Evolutionary conservation across 2,888 invertebrate species (phyloP).

Genomic region (Troides aeacus): DNA sequence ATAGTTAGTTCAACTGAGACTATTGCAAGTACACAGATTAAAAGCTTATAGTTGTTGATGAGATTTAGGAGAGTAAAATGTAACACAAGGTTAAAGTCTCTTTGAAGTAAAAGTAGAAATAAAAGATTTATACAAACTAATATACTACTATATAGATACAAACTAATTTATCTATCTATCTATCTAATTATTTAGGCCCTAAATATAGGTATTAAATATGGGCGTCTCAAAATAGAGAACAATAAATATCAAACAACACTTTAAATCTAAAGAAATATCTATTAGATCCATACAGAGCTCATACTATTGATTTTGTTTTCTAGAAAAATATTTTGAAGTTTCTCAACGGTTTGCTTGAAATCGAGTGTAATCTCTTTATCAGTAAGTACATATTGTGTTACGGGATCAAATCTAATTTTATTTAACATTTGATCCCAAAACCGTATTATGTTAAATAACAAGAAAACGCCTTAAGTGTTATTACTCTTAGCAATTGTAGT

Average conservation of each 20-base stretch:
- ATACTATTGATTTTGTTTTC: background rate
- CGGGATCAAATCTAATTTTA: constrained; percentile 18
- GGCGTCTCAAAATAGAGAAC: background rate
- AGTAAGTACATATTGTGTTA: constrained; percentile 21
- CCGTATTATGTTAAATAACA: background rate
- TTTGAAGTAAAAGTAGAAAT: too few relatives aligned
- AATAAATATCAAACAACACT: background rate
- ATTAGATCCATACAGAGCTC: background rate
- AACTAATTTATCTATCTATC: too few relatives aligned
- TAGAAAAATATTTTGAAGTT: background rate
- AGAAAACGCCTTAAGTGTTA: background rate
- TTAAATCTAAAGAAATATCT: background rate
- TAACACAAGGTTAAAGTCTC: too few relatives aligned
- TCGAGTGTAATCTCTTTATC: constrained; percentile 22
- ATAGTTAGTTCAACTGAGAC: too few relatives aligned
- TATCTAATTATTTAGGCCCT: too few relatives aligned
- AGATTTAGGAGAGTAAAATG: too few relatives aligned
- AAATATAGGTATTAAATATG: too few relatives aligned
- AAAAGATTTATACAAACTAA: too few relatives aligned
- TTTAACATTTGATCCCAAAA: background rate
- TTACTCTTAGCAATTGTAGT: background rate
- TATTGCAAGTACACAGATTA: too few relatives aligned
- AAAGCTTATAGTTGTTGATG: too few relatives aligned
- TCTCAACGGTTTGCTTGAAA: background rate
- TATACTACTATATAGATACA: too few relatives aligned